phyloP scores from a whole-genome alignment of 2,888 invertebrate species.

The Hydropsyche betteni region DNA sequence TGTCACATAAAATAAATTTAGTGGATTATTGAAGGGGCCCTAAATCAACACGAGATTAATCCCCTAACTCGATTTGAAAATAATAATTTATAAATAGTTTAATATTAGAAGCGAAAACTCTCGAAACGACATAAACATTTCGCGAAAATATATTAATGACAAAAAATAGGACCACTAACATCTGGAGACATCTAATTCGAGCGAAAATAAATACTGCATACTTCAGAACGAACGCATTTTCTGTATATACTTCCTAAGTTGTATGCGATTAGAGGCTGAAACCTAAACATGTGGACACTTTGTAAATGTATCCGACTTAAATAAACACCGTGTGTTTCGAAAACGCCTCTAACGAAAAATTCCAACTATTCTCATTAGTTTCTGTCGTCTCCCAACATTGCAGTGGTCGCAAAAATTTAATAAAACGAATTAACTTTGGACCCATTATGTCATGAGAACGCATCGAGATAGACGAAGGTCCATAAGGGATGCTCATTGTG shows the following conservation, averaged over 20 bases:
- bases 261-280: slow-evolving; percentile 36
- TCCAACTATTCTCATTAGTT: background rate
- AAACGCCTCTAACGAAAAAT: slow-evolving; percentile 5
- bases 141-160: background rate
- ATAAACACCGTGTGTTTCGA: slow-evolving; percentile 37
- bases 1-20: slow-evolving; percentile 26
- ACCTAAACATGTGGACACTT: slow-evolving; percentile 45
- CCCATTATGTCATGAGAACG: too few species aligned
- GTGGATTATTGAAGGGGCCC: slow-evolving; percentile 29
- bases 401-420: background rate
- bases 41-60: slow-evolving; percentile 21
- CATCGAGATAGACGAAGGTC: too few species aligned
- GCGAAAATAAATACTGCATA: slow-evolving; percentile 34
- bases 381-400: background rate
- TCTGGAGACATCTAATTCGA: slow-evolving; percentile 35
- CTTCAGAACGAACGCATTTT: slow-evolving; percentile 4
- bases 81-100: background rate
- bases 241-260: slow-evolving; percentile 31
- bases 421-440: too few species aligned
- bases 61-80: background rate
- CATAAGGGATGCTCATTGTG: too few species aligned
- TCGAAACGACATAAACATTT: slow-evolving; percentile 8
- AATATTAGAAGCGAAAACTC: background rate
- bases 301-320: slow-evolving; percentile 49
- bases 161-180: slow-evolving; percentile 18